phyloP scores from a whole-genome alignment of 2,888 invertebrate genomes.

The Cantharis lateralis region DNA sequence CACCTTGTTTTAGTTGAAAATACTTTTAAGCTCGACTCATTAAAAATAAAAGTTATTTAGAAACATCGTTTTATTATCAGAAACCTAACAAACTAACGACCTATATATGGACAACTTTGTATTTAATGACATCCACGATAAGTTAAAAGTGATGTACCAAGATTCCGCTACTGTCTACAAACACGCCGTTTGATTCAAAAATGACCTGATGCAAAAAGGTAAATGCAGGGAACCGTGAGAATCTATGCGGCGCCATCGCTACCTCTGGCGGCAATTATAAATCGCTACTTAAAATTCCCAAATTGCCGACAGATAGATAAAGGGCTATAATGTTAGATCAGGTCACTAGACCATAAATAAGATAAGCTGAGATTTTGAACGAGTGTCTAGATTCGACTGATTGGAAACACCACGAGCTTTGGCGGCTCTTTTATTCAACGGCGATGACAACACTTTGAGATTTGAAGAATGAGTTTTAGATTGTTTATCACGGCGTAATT shows the following conservation, averaged over 20 bases:
- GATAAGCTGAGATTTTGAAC: constrained; percentile 53
- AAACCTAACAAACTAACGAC: constrained; percentile 48
- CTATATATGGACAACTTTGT: constrained; percentile 49
- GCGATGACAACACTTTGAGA: constrained; percentile 46
- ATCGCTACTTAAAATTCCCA: constrained; percentile 54
- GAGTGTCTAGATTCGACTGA: constrained; percentile 52
- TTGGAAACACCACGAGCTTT: constrained; percentile 45
- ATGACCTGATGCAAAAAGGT: constrained; percentile 31
- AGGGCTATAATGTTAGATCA: constrained; percentile 50
- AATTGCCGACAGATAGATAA: constrained; percentile 50
- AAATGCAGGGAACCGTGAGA: constrained; percentile 43
- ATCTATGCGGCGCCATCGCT: constrained; percentile 44
- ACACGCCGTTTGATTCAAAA: constrained; percentile 43
- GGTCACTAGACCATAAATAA: constrained; percentile 54
- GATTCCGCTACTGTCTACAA: constrained; percentile 54
- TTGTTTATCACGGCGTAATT: constrained; percentile 40
- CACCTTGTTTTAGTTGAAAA: constrained; percentile 27
- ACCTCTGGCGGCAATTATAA: constrained; percentile 51
- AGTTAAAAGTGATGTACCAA: constrained; percentile 53
- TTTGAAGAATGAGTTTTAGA: constrained; percentile 46
- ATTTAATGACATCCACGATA: constrained; percentile 53
- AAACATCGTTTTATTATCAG: constrained; percentile 47
- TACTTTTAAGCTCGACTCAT: constrained; percentile 44
- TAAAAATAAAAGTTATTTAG: constrained; percentile 48
- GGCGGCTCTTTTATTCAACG: constrained; percentile 47